phyloP scores from a whole-genome alignment of 2,797 vertebrate species.

The Acanthis flammea region DNA sequence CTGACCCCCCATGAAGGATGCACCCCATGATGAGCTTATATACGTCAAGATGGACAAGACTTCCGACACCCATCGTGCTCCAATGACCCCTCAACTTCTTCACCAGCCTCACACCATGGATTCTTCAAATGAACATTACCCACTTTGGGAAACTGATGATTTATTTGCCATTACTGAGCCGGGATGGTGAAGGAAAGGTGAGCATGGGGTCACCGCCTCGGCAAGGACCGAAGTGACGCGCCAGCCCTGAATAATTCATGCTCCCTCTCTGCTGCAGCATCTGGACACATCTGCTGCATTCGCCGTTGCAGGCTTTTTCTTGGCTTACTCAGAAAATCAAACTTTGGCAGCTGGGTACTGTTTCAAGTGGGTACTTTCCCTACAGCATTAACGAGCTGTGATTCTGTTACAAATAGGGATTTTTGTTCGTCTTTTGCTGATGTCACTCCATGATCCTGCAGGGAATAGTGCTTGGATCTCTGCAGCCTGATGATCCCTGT shows the following conservation, averaged over 20 bases:
- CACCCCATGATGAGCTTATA: neutral
- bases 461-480: neutral
- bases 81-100: neutral
- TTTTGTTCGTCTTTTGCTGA: constrained; percentile 31
- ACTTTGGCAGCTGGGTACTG: constrained; percentile 32
- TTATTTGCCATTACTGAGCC: neutral
- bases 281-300: constrained; percentile 35
- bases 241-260: constrained; percentile 23
- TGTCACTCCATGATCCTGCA: constrained; percentile 18
- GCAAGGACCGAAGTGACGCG: neutral
- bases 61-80: neutral
- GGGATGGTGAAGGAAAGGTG: neutral
- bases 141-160: neutral
- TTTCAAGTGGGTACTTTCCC: constrained; percentile 50
- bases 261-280: neutral
- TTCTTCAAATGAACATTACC: neutral
- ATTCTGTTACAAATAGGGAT: constrained; percentile 43
- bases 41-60: neutral
- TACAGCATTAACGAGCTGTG: neutral
- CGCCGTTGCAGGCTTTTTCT: rapidly evolving
- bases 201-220: rapidly evolving
- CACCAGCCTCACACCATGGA: rapidly evolving
- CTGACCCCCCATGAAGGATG: neutral
- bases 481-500: constrained; percentile 4
- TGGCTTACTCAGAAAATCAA: neutral